Evolutionary conservation across 2,113 vertebrate genomes (phyloP).

Genomic region (Oostethus manadensis): DNA sequence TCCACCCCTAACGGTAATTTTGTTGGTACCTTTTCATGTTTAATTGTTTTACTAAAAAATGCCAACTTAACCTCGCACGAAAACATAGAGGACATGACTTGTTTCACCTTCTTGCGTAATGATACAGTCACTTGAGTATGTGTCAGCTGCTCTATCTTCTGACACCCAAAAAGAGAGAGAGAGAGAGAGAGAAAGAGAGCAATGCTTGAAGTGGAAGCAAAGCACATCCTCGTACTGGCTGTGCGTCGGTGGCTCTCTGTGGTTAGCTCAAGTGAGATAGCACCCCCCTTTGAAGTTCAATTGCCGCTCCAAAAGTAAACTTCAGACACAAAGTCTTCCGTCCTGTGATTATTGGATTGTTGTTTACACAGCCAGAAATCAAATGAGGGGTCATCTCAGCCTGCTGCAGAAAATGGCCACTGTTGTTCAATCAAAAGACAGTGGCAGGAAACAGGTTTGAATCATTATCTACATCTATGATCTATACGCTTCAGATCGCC

Average conservation of each 20-base stretch:
- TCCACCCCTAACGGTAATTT: too few species aligned
- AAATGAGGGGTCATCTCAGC: constrained; percentile 57
- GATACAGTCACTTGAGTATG: not conserved
- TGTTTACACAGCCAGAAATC: constrained; percentile 64
- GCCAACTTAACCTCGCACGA: not conserved
- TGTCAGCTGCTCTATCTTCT: not conserved
- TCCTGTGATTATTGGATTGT: constrained; percentile 68
- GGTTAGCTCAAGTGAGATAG: constrained; percentile 24
- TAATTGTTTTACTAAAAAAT: not conserved
- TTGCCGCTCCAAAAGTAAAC: constrained; percentile 61
- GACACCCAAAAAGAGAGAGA: not conserved
- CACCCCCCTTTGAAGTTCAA: constrained; percentile 55
- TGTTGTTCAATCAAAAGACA: constrained; percentile 37
- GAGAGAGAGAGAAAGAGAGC: too few species aligned
- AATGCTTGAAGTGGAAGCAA: constrained; percentile 2
- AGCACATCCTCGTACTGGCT: constrained; percentile 4
- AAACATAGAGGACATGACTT: not conserved
- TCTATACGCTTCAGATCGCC: constrained; percentile 35
- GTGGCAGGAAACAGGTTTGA: constrained; percentile 49
- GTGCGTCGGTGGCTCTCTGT: constrained; percentile 2
- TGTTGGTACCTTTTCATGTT: not conserved
- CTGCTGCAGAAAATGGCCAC: constrained; percentile 23
- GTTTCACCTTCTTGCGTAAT: too few species aligned
- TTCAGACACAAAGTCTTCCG: constrained; percentile 67
- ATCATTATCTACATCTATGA: constrained; percentile 43